These are phyloP conservation scores for Leptinotarsa juncta DNA, from an alignment of 2,888 invertebrate species.

Conservation along the genomic window DNA sequence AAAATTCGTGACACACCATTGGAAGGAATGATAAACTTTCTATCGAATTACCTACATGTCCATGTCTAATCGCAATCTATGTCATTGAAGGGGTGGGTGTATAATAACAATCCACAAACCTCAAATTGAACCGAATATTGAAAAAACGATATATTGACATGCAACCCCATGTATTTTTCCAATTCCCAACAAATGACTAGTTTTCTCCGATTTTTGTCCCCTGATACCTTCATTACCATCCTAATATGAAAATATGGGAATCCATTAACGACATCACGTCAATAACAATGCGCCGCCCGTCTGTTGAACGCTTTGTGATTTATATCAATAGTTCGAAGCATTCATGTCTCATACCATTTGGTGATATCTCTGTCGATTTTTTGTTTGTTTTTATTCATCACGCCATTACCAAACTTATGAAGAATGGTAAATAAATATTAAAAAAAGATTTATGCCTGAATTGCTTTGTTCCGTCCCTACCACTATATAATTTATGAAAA, in stretches of 20 bases:
- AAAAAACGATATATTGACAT: neutral
- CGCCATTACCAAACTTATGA: conserved; percentile 10
- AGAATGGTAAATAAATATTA: neutral
- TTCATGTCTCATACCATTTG: conserved; percentile 30
- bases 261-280: conserved; percentile 23
- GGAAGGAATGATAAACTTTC: no score
- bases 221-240: neutral
- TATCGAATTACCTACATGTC: no score
- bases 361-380: conserved; percentile 32
- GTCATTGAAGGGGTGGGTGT: no score
- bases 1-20: no score
- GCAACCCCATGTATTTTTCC: neutral
- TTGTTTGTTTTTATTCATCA: conserved; percentile 15
- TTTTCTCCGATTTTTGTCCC: neutral
- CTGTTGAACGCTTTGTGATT: conserved; percentile 29
- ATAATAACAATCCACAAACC: neutral
- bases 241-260: conserved; percentile 18
- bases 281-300: conserved; percentile 27
- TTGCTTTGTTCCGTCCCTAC: neutral
- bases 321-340: conserved; percentile 35
- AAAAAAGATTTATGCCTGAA: conserved; percentile 18
- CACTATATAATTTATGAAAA: neutral
- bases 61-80: no score
- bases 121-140: neutral
- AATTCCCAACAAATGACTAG: conserved; percentile 3